Conservation (phyloP, 2,797 vertebrate species). For the Pseudomugil tenellus region DNA sequence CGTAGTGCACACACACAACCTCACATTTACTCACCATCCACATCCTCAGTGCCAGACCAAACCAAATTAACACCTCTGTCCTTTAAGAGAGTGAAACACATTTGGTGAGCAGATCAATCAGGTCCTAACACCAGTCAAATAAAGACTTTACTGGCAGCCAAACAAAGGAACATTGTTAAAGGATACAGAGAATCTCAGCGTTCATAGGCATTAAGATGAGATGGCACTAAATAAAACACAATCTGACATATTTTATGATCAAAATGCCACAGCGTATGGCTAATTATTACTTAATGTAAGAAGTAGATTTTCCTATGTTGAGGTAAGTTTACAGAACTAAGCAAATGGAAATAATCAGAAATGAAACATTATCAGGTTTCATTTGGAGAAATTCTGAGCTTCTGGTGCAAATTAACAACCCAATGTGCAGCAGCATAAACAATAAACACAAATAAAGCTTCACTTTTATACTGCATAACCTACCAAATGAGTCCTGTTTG, state of each 20-base stretch:
- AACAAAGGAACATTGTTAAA: slow-evolving; percentile 37
- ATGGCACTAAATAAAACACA: not conserved
- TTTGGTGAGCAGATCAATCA: slow-evolving; percentile 65
- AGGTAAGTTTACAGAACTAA: not conserved
- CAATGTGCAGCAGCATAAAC: not conserved
- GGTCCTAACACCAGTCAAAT: slow-evolving; percentile 31
- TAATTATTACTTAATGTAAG: too few relatives aligned
- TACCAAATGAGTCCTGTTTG: slow-evolving; percentile 52
- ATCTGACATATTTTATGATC: not conserved
- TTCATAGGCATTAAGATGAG: slow-evolving; percentile 1
- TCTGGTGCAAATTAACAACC: not conserved
- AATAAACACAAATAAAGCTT: not conserved
- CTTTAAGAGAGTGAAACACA: slow-evolving; percentile 55
- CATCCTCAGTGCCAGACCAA: slow-evolving; percentile 63
- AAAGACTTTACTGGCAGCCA: not conserved
- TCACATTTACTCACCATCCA: slow-evolving; percentile 44
- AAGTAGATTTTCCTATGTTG: not conserved
- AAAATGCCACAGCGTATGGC: not conserved
- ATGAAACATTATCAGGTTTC: not conserved
- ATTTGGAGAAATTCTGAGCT: not conserved
- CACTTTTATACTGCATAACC: slow-evolving; percentile 20
- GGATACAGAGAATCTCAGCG: slow-evolving; percentile 12
- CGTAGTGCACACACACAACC: slow-evolving; percentile 17
- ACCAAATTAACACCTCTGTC: slow-evolving; percentile 73
- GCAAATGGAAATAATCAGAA: not conserved